Conservation (phyloP, 2,888 invertebrate genomes). For the Aproaerema taeniolella region DNA sequence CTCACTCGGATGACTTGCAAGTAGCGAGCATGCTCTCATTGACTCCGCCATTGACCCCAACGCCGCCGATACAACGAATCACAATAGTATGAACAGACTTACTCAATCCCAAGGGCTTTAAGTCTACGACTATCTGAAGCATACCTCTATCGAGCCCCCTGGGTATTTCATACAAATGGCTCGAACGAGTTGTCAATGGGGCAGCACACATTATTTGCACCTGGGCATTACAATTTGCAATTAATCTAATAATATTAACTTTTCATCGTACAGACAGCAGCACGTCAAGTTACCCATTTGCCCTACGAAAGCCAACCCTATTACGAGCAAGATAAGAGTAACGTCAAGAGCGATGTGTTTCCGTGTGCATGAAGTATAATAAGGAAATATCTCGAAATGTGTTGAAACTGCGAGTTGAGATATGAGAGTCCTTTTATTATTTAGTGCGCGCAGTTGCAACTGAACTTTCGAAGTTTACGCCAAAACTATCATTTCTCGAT, state of each 20-base stretch:
- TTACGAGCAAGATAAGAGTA: no score
- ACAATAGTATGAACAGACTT: constrained; percentile 67
- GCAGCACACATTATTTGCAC: constrained; percentile 29
- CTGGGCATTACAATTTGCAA: constrained; percentile 23
- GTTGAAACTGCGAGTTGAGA: no score
- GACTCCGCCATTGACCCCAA: constrained; percentile 70
- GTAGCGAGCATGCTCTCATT: constrained; percentile 59
- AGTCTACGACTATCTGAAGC: constrained; percentile 32
- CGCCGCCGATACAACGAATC: constrained; percentile 45
- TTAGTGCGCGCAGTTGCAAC: no score
- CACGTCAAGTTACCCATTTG: no score
- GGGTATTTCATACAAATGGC: constrained; percentile 39
- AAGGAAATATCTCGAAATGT: no score
- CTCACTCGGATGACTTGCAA: constrained; percentile 69
- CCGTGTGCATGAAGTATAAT: no score
- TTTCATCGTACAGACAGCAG: no score
- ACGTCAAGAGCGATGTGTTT: no score
- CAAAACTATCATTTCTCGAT: constrained; percentile 17
- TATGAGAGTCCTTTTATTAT: no score
- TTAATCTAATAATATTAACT: no score
- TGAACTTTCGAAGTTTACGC: no score
- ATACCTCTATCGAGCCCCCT: constrained; percentile 49
- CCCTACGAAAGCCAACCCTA: no score
- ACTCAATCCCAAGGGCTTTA: constrained; percentile 32
- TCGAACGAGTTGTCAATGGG: constrained; percentile 36